phyloP scores from a whole-genome alignment of 2,888 invertebrate species.

The Chymomyza fuscimana region DNA sequence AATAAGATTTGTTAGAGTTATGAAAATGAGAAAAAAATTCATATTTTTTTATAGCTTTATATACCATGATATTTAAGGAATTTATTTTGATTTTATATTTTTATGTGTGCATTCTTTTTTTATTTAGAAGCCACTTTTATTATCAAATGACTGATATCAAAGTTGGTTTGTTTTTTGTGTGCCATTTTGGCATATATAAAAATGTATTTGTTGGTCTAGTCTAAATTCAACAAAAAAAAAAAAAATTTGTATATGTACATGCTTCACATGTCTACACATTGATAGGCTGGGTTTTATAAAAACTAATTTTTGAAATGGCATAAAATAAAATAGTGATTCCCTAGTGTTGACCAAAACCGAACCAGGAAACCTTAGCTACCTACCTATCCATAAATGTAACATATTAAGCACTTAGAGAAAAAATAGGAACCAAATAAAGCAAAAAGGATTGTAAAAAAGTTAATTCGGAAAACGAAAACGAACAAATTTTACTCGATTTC shows the following conservation, averaged over 20 bases:
- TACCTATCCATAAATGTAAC: not conserved
- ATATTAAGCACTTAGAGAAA: slow-evolving; percentile 4
- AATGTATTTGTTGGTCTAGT: not conserved
- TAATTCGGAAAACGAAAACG: no score
- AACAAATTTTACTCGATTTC: no score
- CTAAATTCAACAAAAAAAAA: not conserved
- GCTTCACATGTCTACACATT: no score
- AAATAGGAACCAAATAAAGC: not conserved
- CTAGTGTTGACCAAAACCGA: slow-evolving; percentile 11
- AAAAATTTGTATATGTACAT: not conserved
- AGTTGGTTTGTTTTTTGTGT: not conserved
- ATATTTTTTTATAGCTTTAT: not conserved
- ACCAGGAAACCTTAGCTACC: not conserved
- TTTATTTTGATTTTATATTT: not conserved
- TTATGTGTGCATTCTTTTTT: not conserved
- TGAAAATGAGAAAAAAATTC: slow-evolving; percentile 12
- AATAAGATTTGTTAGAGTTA: not conserved
- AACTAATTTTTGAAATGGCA: slow-evolving; percentile 32
- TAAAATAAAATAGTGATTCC: not conserved
- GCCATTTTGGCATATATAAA: not conserved
- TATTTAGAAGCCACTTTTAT: not conserved
- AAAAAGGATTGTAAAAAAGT: not conserved
- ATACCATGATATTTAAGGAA: not conserved
- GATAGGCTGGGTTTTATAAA: slow-evolving; percentile 19
- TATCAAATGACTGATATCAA: no score